Evolutionary conservation across 1,140 invertebrate species (phyloP).

Genomic region (Leptestheria dahalacensis): DNA sequence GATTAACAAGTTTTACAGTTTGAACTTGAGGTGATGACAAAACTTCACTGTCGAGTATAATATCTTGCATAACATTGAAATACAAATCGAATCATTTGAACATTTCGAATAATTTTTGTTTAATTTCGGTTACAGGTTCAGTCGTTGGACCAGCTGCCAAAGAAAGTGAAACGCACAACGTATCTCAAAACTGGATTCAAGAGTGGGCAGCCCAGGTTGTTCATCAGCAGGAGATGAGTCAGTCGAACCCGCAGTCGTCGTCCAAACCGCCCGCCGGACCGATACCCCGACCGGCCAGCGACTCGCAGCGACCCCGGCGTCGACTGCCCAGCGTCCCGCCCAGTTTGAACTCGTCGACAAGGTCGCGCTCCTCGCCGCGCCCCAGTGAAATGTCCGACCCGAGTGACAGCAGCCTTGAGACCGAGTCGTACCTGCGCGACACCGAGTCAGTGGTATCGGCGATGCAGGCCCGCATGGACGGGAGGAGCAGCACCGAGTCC

Average conservation of each 20-base stretch:
- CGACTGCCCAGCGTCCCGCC: conserved; percentile 12
- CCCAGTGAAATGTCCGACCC: conserved; percentile 19
- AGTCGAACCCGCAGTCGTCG: not conserved
- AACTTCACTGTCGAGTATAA: too few relatives aligned
- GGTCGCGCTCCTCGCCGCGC: conserved; percentile 17
- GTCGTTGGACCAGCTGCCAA: not conserved
- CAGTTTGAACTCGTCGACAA: conserved; percentile 13
- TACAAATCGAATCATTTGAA: too few relatives aligned
- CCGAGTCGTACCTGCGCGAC: conserved; percentile 34
- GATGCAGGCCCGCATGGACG: conserved; percentile 26
- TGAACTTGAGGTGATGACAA: too few relatives aligned
- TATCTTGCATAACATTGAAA: too few relatives aligned
- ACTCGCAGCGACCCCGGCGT: not conserved
- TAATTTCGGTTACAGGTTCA: not conserved
- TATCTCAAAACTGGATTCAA: conserved; percentile 30
- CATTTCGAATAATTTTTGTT: not conserved
- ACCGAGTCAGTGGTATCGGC: conserved; percentile 38
- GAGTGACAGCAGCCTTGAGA: conserved; percentile 33
- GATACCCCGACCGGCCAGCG: not conserved
- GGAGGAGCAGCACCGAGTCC: conserved; percentile 16
- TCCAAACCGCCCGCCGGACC: conserved; percentile 20
- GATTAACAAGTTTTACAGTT: too few relatives aligned
- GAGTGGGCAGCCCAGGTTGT: conserved; percentile 40
- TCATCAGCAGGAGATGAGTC: conserved; percentile 20
- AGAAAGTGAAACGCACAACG: not conserved